Evolutionary conservation across 2,797 vertebrate genomes (phyloP).

Genomic region (Pangasius djambal): DNA sequence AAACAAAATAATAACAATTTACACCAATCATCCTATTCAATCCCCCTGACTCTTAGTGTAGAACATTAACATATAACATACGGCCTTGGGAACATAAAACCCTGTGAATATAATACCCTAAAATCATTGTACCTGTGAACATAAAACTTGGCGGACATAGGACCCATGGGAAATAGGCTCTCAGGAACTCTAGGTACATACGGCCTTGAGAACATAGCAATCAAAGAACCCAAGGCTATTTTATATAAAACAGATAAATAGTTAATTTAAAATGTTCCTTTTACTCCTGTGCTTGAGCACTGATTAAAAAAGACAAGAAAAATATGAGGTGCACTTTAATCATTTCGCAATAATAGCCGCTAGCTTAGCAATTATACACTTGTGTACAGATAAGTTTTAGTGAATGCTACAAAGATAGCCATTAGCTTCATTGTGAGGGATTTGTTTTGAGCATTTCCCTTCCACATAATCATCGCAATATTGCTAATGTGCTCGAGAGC

Average conservation of each 20-base stretch:
- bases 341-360: background rate
- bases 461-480: background rate
- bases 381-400: constrained; percentile 6
- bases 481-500: background rate
- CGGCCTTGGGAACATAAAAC: no score
- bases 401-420: background rate
- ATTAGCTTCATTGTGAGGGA: constrained; percentile 3
- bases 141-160: background rate
- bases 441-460: constrained; percentile 5
- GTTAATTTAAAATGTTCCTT: background rate
- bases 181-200: background rate
- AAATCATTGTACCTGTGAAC: background rate
- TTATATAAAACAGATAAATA: constrained; percentile 15
- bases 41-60: no score
- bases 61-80: no score
- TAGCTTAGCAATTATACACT: constrained; percentile 13
- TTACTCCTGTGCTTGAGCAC: background rate
- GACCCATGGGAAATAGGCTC: background rate
- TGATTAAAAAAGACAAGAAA: constrained; percentile 2
- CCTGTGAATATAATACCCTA: background rate
- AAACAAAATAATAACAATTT: no score
- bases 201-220: background rate
- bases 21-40: no score
- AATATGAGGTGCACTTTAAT: background rate
- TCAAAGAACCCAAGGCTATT: background rate